These are phyloP conservation scores for Glaucomys volans DNA, from an alignment of 2,113 vertebrate species.

Conservation along the genomic window DNA sequence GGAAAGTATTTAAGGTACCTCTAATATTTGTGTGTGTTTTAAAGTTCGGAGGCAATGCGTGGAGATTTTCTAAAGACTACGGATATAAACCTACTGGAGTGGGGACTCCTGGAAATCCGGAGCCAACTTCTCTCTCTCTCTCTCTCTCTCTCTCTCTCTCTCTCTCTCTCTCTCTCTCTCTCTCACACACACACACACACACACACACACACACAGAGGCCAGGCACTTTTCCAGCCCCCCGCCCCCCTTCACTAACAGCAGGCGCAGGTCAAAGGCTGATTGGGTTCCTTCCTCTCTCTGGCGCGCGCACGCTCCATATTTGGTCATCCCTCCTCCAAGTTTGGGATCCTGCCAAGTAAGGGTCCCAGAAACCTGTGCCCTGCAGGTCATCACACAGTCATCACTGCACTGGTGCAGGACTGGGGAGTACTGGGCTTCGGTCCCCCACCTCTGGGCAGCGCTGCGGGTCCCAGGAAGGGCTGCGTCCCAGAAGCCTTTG, in stretches of 20 bases:
- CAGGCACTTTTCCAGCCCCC: neutral
- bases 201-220: too few species aligned
- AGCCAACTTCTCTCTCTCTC: too few species aligned
- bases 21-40: neutral
- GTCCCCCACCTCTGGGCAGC: too few species aligned
- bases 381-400: neutral
- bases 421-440: fast-evolving
- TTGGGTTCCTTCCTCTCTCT: neutral
- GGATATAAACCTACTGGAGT: neutral
- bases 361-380: neutral
- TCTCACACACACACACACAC: fast-evolving
- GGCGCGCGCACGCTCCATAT: conserved; percentile 55
- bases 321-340: conserved; percentile 47
- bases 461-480: neutral
- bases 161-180: too few species aligned
- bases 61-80: neutral
- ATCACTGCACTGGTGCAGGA: neutral
- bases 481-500: conserved; percentile 70
- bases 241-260: neutral
- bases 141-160: too few species aligned
- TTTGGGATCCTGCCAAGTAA: neutral
- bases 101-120: neutral
- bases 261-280: neutral
- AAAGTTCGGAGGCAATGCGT: neutral
- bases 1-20: neutral